These are phyloP conservation scores for Passer domesticus DNA, from an alignment of 2,113 vertebrate species.

Conservation along the genomic window DNA sequence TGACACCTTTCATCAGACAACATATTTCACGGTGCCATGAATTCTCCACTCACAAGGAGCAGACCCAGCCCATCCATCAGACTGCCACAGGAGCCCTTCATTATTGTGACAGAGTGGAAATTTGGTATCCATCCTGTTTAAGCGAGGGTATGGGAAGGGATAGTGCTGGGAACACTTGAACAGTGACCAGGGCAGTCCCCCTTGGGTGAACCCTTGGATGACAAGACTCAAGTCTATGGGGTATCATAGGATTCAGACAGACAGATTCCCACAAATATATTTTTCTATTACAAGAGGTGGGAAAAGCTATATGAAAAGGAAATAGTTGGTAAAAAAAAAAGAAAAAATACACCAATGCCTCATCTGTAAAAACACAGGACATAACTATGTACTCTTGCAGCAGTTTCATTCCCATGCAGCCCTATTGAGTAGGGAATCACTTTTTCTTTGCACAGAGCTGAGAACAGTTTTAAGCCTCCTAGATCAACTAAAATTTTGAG, in stretches of 20 bases:
- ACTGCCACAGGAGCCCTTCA: neutral
- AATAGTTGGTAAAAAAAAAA: neutral
- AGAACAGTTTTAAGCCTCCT: neutral
- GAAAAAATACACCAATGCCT: neutral
- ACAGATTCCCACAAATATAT: neutral
- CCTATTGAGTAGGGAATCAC: neutral
- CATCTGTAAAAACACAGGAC: neutral
- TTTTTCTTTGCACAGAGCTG: neutral
- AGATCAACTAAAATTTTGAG: neutral
- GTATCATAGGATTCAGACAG: neutral
- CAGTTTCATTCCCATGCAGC: neutral
- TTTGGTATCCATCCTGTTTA: neutral
- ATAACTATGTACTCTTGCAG: neutral
- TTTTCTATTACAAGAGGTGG: neutral
- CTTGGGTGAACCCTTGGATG: neutral
- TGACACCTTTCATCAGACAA: neutral
- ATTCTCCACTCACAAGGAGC: neutral
- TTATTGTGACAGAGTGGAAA: neutral
- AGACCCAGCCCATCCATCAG: conserved; percentile 1
- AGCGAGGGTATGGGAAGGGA: neutral
- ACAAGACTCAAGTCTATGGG: neutral
- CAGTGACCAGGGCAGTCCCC: neutral
- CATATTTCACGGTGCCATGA: neutral
- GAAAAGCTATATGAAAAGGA: neutral
- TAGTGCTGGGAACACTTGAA: neutral